These are phyloP conservation scores for Dynastes grantii DNA, from an alignment of 2,888 invertebrate species.

Conservation along the genomic window DNA sequence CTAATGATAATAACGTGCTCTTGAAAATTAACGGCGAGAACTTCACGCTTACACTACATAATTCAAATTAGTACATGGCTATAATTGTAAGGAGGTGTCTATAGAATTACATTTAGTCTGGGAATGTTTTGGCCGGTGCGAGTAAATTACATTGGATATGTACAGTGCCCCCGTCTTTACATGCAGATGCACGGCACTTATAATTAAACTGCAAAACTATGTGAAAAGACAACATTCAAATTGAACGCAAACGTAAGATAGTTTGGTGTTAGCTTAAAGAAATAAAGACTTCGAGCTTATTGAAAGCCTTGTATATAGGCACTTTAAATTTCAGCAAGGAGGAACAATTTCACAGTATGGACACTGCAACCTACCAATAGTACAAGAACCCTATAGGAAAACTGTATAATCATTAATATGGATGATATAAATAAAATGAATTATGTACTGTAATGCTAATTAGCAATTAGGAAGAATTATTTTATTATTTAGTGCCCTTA, in stretches of 20 bases:
- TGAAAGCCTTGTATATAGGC: background rate
- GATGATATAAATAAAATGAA: no score
- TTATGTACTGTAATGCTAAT: no score
- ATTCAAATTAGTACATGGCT: constrained; percentile 19
- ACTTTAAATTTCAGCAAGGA: no score
- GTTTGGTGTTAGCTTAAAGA: background rate
- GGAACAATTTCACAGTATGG: no score
- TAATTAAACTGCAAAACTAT: constrained; percentile 34
- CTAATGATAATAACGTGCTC: background rate
- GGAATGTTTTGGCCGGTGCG: constrained; percentile 31
- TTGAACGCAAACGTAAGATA: background rate
- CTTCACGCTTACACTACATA: background rate
- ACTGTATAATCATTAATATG: no score
- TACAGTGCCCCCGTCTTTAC: constrained; percentile 11
- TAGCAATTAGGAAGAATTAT: no score
- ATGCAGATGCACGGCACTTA: constrained; percentile 6
- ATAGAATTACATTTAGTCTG: constrained; percentile 42
- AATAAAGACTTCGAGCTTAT: background rate
- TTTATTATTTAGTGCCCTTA: no score
- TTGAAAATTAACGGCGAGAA: constrained; percentile 2
- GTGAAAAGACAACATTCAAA: background rate
- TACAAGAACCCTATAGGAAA: no score
- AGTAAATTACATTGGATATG: constrained; percentile 40
- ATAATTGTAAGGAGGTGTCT: constrained; percentile 13
- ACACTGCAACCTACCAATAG: no score